Conservation (phyloP, 2,113 vertebrate species). For the Donacobius atricapilla region DNA sequence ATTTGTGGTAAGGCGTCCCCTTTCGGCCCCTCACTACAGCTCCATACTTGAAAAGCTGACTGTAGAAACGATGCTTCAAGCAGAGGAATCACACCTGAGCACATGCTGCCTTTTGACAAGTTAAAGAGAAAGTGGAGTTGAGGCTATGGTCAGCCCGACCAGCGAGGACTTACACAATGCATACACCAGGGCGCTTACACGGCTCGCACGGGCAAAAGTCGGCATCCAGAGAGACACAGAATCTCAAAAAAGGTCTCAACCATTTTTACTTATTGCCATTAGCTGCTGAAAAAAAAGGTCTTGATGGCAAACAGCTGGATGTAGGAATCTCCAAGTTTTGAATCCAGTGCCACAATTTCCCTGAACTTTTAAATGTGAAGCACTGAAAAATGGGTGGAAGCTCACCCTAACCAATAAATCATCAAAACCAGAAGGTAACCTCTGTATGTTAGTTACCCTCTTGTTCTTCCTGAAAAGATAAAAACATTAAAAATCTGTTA, state of each 20-base stretch:
- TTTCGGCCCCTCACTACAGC: background rate
- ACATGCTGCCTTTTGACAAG: background rate
- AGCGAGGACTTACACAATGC: rapidly evolving
- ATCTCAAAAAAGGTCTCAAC: background rate
- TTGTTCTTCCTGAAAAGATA: background rate
- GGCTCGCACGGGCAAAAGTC: background rate
- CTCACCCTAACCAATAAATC: background rate
- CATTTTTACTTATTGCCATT: background rate
- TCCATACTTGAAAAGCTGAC: background rate
- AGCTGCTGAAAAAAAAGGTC: background rate
- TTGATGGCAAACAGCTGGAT: background rate
- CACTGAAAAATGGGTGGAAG: background rate
- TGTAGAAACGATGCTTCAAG: background rate
- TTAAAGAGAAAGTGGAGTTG: rapidly evolving
- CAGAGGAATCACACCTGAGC: background rate
- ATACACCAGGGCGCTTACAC: rapidly evolving
- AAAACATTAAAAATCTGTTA: background rate
- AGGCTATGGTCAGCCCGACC: background rate
- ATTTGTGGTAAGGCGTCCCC: background rate
- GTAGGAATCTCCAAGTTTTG: background rate
- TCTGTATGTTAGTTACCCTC: background rate
- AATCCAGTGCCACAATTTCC: background rate
- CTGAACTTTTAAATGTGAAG: background rate
- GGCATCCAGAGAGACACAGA: background rate
- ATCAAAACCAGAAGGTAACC: background rate